phyloP scores from a whole-genome alignment of 2,888 invertebrate genomes.

The Piscicola geometra region DNA sequence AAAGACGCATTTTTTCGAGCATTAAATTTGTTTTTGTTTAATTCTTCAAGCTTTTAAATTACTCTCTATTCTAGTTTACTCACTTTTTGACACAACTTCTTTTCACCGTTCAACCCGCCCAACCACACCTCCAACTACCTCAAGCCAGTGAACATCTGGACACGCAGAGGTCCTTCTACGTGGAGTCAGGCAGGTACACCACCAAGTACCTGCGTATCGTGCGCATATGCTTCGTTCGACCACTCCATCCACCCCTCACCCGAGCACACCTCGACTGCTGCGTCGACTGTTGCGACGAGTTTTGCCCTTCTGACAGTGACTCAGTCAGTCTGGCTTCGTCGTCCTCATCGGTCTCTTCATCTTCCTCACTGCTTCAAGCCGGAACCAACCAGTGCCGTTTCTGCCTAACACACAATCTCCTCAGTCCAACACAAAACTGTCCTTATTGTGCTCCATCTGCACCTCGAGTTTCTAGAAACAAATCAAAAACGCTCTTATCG shows the following conservation, averaged over 20 bases:
- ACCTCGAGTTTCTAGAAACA: no score
- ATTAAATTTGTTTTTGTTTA: no score
- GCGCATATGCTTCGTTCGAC: slow-evolving; percentile 44
- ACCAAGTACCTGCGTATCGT: slow-evolving; percentile 45
- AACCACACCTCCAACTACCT: no score
- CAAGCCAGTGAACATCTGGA: slow-evolving; percentile 40
- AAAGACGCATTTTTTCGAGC: no score
- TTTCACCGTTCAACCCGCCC: no score
- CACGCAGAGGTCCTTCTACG: slow-evolving; percentile 45
- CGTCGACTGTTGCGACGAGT: not conserved
- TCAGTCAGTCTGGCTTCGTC: not conserved
- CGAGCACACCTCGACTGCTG: not conserved
- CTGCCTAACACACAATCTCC: not conserved
- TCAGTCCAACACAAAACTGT: no score
- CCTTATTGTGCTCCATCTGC: no score
- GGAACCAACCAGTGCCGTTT: not conserved
- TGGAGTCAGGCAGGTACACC: slow-evolving; percentile 44
- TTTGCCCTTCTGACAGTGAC: not conserved
- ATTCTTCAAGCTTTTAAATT: no score
- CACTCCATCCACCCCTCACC: slow-evolving; percentile 37
- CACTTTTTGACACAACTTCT: not conserved
- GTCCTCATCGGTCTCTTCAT: not conserved
- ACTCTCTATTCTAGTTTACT: not conserved
- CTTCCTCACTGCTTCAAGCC: slow-evolving; percentile 13
- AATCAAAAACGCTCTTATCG: not conserved